A percentile compares a stretch with the other conserved stretches of the same genome.
phyloP scores from a whole-genome alignment of 2,888 invertebrate species.

The Meghimatium bilineatum region DNA sequence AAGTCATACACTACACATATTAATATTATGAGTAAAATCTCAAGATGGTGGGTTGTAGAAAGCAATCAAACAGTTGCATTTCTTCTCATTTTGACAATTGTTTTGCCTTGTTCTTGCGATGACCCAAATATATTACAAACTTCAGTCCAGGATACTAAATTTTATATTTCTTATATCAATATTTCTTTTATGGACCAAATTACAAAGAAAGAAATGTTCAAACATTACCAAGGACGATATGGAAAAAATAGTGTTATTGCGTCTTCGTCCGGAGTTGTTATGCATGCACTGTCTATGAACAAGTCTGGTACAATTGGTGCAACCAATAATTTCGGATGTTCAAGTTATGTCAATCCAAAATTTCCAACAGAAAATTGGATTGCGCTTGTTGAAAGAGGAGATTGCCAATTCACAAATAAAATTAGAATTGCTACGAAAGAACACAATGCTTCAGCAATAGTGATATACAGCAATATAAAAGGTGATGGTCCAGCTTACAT shows the following conservation, averaged over 20 bases:
- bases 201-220: neutral
- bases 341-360: slow-evolving; percentile 35
- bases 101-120: too few relatives aligned
- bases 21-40: neutral
- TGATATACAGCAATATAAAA: slow-evolving; percentile 86
- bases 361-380: slow-evolving; percentile 84
- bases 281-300: neutral
- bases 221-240: slow-evolving; percentile 8
- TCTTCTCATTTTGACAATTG: neutral
- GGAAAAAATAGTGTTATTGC: slow-evolving; percentile 15
- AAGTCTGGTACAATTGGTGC: neutral
- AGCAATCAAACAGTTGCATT: neutral
- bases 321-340: slow-evolving; percentile 34
- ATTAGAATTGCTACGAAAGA: slow-evolving; percentile 83
- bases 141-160: neutral
- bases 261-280: neutral
- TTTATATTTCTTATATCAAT: slow-evolving; percentile 1
- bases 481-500: too few relatives aligned
- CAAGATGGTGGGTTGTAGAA: slow-evolving; percentile 32
- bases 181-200: neutral
- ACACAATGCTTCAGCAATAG: slow-evolving; percentile 86
- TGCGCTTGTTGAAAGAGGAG: slow-evolving; percentile 87
- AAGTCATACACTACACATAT: neutral
- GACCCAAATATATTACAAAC: too few relatives aligned
- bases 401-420: slow-evolving; percentile 89